Base-by-base conservation (phyloP, 2,888 invertebrate species). In the Trissolcus japonicus region DNA sequence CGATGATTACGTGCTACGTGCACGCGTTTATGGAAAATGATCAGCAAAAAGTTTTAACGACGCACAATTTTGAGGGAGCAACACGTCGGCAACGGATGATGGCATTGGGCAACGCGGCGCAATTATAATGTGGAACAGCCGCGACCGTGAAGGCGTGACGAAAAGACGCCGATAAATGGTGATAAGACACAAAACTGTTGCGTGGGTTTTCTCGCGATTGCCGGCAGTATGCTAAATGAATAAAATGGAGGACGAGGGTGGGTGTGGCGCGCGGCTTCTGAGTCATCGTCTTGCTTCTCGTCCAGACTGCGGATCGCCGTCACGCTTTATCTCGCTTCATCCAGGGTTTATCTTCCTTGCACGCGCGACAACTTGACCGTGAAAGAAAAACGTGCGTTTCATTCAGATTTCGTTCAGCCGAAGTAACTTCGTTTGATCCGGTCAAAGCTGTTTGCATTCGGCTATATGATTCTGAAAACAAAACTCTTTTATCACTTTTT, bases 181-280 rank as follows among this genome's bases (percentile, higher is more conserved):
- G 78, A 78, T 78, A 78, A 78, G 78, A 71, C 35, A 35, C 78
- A 46, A 74, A 78, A 74, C 62, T 62, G 66, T 69, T 78, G 78
- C 78, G 75, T 79, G 71, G 79, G 76, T 57, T 76, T 76, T 57
- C 35, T 75, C 72, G 72, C 65, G 41, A 63, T 63, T 51, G 56
- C 67, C 69, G 51, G 55, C 48, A 60, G 56, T 66, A 67, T 65
- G 76, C 56, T 63, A 60, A 73, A 66, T 57, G 72, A 65, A 75
- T 75, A 72, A 77, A 75, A 77, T 79, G 65, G 74, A 76, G 76
- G 73, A 79, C 79, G 79, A 81, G 81, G 80, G 80, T 82, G 83
- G 84, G 84, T 83, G 85, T 84, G 85, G 84, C 62, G 77, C 61
- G 68, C 69, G 35, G 35, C 67, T 73, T 81, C 82, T 83, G 84